Evolutionary conservation across 2,888 invertebrate genomes (phyloP), one percentile per base, ranked within the genome.

Genomic region (Orgyia antiqua): DNA sequence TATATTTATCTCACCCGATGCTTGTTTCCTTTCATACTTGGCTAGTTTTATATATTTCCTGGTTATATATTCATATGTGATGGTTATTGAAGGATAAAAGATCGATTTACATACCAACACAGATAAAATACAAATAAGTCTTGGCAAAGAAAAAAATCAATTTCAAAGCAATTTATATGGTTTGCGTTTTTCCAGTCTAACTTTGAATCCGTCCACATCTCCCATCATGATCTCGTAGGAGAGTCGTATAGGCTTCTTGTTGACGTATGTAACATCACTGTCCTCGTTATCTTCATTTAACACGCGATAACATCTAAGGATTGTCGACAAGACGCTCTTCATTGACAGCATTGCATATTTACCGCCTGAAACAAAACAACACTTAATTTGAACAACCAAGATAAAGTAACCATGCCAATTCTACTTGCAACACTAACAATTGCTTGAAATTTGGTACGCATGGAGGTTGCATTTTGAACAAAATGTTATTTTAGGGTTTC

Each of bases 311-410:
- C 45, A 29, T 1, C 63, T 45, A 1, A 66, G 13, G 7, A 71
- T 12, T 1, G 50, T 43, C 1, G 62, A 46, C n/a, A 64, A n/a
- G 0, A 37, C 54, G 0, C 62, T 58, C 47, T 64, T 67, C 53
- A 68, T 59, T 0, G 64, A 64, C 63, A 68, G 58, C 60, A 64
- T 64, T 0, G 62, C 63, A 38, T 63, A 69, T 31, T 58, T 58
- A 19, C 61, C 61, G 0, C 68, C 70, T 70, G 46, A 3, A 39
- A 41, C 33, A 10, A 10, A 4, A 23, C 24, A 23, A 15, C n/a
- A 13, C 7, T 13, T 15, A 4, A 18, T 18, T 4, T 18, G 18
- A 18, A 1, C 8, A 8, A 8, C 6, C 15, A 6, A 3, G 15
- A 15, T 15, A 4, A 15, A 3, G 6, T 6, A 6, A 4, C 6